Evolutionary conservation across 2,113 vertebrate species (phyloP).

Genomic region (Dinomys branickii): DNA sequence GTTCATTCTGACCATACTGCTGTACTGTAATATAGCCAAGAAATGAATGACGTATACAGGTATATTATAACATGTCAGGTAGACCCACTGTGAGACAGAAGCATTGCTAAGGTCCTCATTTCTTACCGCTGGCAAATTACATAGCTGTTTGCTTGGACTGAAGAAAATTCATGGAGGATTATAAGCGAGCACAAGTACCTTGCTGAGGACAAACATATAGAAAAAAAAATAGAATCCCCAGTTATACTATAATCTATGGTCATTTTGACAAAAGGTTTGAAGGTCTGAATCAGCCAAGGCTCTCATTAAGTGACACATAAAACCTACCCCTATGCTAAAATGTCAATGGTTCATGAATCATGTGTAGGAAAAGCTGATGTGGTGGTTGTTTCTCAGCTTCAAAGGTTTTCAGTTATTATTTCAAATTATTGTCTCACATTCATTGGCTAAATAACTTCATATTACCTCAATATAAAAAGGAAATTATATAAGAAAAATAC

Average conservation of each 20-base stretch:
- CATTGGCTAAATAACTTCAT: neutral
- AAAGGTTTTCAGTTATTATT: slow-evolving; percentile 14
- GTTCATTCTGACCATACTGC: neutral
- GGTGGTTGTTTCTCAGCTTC: neutral
- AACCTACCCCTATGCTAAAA: slow-evolving; percentile 13
- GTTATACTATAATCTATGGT: neutral
- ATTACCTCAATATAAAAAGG: neutral
- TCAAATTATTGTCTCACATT: neutral
- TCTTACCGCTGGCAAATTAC: neutral
- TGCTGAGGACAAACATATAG: neutral
- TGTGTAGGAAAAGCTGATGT: neutral
- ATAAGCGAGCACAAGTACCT: neutral
- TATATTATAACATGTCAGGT: neutral
- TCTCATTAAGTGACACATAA: neutral
- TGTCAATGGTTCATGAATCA: neutral
- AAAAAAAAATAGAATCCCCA: neutral
- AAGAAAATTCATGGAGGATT: slow-evolving; percentile 8
- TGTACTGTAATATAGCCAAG: neutral
- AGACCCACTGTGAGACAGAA: neutral
- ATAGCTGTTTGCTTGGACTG: neutral
- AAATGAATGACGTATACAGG: neutral
- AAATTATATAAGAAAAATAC: slow-evolving; percentile 1
- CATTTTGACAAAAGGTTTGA: neutral
- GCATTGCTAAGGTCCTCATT: neutral
- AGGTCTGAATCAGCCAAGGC: neutral